A percentile compares a stretch with the other conserved stretches of the same genome.
Evolutionary conservation across 2,888 invertebrate genomes (phyloP).

Genomic region (Ennomos fuscantarius): DNA sequence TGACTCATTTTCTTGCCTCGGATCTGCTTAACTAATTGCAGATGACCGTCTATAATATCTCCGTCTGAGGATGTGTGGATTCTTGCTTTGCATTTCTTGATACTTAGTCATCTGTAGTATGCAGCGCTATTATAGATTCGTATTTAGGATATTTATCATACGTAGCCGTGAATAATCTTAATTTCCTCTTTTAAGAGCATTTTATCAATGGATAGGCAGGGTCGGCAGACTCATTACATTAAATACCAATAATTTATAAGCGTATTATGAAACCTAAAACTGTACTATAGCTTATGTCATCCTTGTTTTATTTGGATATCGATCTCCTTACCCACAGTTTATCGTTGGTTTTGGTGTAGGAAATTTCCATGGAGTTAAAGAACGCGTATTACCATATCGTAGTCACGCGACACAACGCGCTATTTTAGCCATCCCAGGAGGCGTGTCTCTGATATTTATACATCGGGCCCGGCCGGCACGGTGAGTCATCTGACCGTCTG

Average conservation of each 20-base stretch:
- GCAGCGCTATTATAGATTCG: conserved; percentile 17
- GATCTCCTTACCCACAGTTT: conserved; percentile 45
- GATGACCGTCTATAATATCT: conserved; percentile 46
- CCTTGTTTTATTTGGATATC: conserved; percentile 39
- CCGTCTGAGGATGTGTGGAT: conserved; percentile 43
- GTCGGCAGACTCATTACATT: conserved; percentile 14
- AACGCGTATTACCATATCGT: conserved; percentile 62
- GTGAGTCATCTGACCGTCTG: conserved; percentile 79
- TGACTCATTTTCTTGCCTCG: conserved; percentile 55
- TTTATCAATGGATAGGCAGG: conserved; percentile 14
- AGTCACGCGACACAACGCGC: conserved; percentile 78
- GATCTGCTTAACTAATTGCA: conserved; percentile 50
- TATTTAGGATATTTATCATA: conserved; percentile 10
- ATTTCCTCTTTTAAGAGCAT: conserved; percentile 17
- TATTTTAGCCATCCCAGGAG: conserved; percentile 81
- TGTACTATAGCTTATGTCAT: conserved; percentile 27
- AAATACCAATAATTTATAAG: conserved; percentile 18
- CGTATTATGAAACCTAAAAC: conserved; percentile 19
- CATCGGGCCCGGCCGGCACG: conserved; percentile 57
- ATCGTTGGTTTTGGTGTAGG: conserved; percentile 42
- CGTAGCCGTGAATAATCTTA: conserved; percentile 15
- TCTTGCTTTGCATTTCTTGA: conserved; percentile 32
- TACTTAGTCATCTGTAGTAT: conserved; percentile 30
- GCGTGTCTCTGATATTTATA: conserved; percentile 84
- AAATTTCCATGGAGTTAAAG: conserved; percentile 52